Evolutionary conservation across 2,113 vertebrate species (phyloP), one percentile per base, ranked within the genome.

Genomic region (Orthonyx spaldingii): DNA sequence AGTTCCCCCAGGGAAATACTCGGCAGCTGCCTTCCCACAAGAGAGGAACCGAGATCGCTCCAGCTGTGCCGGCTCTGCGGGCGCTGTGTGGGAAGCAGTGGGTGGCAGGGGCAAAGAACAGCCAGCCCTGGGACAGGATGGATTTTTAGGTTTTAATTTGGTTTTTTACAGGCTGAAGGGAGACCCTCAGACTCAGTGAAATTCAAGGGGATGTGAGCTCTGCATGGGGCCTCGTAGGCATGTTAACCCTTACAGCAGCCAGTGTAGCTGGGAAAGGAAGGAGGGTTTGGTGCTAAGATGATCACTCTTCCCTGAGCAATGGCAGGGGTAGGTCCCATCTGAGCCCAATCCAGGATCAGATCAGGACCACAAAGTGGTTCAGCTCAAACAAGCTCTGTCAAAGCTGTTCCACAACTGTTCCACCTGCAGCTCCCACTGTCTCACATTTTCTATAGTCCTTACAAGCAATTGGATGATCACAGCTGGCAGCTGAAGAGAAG

Each of bases 1-100:
- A 87, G 61, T 56, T 95, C 70, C 93, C 76, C 74, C 20, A 10
- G 32, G 66, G 79, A 88, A 83, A 74, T 13, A n/a, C 37, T 74
- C 1, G 0, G n/a, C 0, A 0, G 20, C 89, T 95, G 82, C 75
- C 65, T 81, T 79, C 83, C 88, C 78, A 79, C 57, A 76, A 69
- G 59, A 91, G 63, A 92, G 90, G 87, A 96, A 95, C 59, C 0
- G 17, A 94, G 46, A 95, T 12, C 6, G 37, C 57, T 61, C 19
- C 3, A 0, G 82, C 39, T 13, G 5, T 14, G 28, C 65, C 0
- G 0, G 65, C 33, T 69, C 63, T 69, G 84, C 0, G 12, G 55
- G 24, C 21, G 28, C 21, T 60, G 9, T 2, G 13, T 47, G 65
- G 76, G 76, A 84, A 65, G 55, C 55, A 53, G 66, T 13, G 55